phyloP scores from a whole-genome alignment of 2,797 vertebrate species.

The Hirundo rustica region DNA sequence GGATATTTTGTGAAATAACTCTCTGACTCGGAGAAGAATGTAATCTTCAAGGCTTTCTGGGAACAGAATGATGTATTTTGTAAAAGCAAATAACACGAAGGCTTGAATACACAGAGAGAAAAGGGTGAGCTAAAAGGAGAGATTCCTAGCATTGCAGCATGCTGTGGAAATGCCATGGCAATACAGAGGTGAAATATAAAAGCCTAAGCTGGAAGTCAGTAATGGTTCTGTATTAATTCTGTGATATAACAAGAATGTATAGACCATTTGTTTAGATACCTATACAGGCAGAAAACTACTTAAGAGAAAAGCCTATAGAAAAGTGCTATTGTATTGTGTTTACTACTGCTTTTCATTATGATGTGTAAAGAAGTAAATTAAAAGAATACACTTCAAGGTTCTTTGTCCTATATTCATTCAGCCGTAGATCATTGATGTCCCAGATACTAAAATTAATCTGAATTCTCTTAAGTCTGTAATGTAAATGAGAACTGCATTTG shows the following conservation, averaged over 20 bases:
- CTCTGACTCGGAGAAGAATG: neutral
- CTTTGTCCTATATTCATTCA: conserved; percentile 4
- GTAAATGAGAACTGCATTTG: conserved; percentile 37
- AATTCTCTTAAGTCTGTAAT: conserved; percentile 29
- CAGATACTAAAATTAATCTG: conserved; percentile 38
- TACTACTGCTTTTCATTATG: neutral
- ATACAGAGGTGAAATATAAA: neutral
- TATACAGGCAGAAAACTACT: neutral
- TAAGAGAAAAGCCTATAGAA: neutral
- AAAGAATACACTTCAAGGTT: neutral
- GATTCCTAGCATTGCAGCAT: conserved; percentile 23
- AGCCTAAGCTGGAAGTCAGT: neutral
- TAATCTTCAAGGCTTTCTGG: conserved; percentile 21
- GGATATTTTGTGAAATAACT: neutral
- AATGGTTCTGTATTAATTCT: neutral
- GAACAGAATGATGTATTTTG: conserved; percentile 31
- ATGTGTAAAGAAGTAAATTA: neutral
- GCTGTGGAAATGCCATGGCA: conserved; percentile 34
- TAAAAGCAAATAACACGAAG: neutral
- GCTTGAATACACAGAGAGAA: conserved; percentile 36
- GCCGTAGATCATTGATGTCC: neutral
- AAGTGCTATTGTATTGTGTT: neutral
- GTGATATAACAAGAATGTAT: neutral
- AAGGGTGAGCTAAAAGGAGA: neutral
- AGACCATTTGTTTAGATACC: neutral